Conservation (phyloP, 2,888 invertebrate genomes). For the Melieria crassipennis region DNA sequence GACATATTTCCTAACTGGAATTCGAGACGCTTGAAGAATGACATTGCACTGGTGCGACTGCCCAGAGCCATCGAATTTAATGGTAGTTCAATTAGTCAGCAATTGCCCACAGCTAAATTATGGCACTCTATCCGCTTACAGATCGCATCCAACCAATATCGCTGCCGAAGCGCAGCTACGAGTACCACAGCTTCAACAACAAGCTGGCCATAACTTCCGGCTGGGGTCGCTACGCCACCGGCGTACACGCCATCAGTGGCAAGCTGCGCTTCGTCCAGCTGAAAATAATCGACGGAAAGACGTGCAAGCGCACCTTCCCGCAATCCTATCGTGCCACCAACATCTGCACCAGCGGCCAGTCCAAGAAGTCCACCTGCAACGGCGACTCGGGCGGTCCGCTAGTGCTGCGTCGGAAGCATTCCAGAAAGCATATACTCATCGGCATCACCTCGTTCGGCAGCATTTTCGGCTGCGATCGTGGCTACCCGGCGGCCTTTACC, state of each 20-base stretch:
- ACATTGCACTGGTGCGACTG: slow-evolving; percentile 60
- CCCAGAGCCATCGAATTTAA: slow-evolving; percentile 58
- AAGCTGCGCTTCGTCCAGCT: slow-evolving; percentile 64
- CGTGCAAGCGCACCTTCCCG: slow-evolving; percentile 65
- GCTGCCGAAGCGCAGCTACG: slow-evolving; percentile 60
- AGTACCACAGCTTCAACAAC: slow-evolving; percentile 59
- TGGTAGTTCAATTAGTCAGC: slow-evolving; percentile 49
- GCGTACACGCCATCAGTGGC: slow-evolving; percentile 62
- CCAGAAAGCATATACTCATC: slow-evolving; percentile 56
- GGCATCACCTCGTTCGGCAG: slow-evolving; percentile 64
- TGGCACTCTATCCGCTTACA: slow-evolving; percentile 43
- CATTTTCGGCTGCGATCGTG: slow-evolving; percentile 61
- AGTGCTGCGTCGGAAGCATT: slow-evolving; percentile 55
- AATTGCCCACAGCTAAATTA: not conserved
- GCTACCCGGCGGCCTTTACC: slow-evolving; percentile 62
- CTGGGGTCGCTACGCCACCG: slow-evolving; percentile 66
- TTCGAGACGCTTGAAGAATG: slow-evolving; percentile 60
- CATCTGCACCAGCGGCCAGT: slow-evolving; percentile 63
- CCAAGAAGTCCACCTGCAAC: slow-evolving; percentile 65
- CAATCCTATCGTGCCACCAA: slow-evolving; percentile 63
- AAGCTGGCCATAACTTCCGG: slow-evolving; percentile 65
- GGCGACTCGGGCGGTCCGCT: slow-evolving; percentile 66
- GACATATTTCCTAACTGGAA: slow-evolving; percentile 63
- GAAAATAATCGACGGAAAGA: slow-evolving; percentile 61
- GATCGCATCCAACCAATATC: slow-evolving; percentile 64